Percentiles rank a stretch among this genome's conserved stretches.
Conservation (phyloP, 2,888 invertebrate species). For the Lutraria lutraria region DNA sequence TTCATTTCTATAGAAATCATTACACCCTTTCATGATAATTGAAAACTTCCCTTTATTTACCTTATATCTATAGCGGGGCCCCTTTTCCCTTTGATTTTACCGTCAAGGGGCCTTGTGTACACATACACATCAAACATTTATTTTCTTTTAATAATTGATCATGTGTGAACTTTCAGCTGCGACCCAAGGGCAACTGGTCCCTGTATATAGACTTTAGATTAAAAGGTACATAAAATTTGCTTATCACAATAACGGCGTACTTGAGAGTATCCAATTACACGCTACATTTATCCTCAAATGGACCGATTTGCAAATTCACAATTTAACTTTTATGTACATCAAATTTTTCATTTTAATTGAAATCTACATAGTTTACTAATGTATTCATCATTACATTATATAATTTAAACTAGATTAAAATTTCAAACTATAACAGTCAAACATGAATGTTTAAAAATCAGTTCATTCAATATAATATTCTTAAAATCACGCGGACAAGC, state of each 20-base stretch:
- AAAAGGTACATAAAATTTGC: slow-evolving; percentile 36
- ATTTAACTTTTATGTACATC: not conserved
- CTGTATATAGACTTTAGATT: slow-evolving; percentile 24
- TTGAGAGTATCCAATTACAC: slow-evolving; percentile 33
- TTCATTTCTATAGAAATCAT: slow-evolving; percentile 63
- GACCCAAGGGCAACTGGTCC: not conserved
- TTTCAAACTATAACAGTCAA: not conserved
- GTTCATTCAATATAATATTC: not conserved
- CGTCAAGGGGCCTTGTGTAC: slow-evolving; percentile 16
- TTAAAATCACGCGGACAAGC: not conserved
- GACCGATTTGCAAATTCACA: not conserved
- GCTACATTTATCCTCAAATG: slow-evolving; percentile 14
- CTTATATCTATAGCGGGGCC: slow-evolving; percentile 55
- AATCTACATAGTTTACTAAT: not conserved
- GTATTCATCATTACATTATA: not conserved
- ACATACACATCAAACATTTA: slow-evolving; percentile 47
- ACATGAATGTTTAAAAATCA: not conserved
- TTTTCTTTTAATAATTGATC: slow-evolving; percentile 48
- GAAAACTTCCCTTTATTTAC: slow-evolving; percentile 58
- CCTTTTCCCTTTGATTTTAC: slow-evolving; percentile 33
- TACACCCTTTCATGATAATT: slow-evolving; percentile 54
- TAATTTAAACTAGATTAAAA: not conserved
- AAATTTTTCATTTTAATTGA: slow-evolving; percentile 8
- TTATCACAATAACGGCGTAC: not conserved
- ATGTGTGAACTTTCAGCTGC: slow-evolving; percentile 49